Conservation (phyloP, 2,888 invertebrate genomes). For the Caenorhabditis panamensis region DNA sequence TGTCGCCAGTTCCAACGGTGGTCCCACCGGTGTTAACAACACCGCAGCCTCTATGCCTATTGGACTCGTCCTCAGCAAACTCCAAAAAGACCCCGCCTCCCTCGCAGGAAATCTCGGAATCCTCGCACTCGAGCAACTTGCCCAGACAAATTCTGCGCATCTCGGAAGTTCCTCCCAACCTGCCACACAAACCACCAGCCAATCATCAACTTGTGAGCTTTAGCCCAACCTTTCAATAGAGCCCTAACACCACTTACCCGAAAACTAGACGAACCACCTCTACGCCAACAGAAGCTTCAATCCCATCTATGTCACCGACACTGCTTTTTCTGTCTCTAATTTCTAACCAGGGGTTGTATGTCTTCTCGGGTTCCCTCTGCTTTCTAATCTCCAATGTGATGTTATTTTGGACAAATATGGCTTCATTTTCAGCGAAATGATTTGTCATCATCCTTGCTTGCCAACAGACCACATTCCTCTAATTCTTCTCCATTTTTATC, state of each 20-base stretch:
- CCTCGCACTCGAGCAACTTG: constrained; percentile 25
- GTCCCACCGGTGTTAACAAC: constrained; percentile 44
- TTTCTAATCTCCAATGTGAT: neutral
- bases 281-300: constrained; percentile 2
- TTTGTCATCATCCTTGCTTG: constrained; percentile 1
- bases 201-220: constrained; percentile 50
- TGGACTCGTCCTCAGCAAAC: constrained; percentile 46
- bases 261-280: constrained; percentile 1
- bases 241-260: neutral
- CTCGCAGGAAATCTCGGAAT: constrained; percentile 6
- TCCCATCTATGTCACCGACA: neutral
- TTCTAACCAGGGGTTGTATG: neutral
- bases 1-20: constrained; percentile 53
- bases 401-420: neutral
- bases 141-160: constrained; percentile 40
- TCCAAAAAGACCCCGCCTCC: constrained; percentile 40
- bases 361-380: neutral
- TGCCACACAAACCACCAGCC: constrained; percentile 6
- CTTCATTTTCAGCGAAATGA: constrained; percentile 27
- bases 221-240: neutral
- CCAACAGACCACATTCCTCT: constrained; percentile 20
- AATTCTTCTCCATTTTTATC: constrained; percentile 22
- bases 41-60: constrained; percentile 37
- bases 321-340: neutral
- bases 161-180: constrained; percentile 27